A percentile compares a stretch with the other conserved stretches of the same genome.
Evolutionary conservation across 2,113 vertebrate genomes (phyloP).

Genomic region (Dasypus novemcinctus): DNA sequence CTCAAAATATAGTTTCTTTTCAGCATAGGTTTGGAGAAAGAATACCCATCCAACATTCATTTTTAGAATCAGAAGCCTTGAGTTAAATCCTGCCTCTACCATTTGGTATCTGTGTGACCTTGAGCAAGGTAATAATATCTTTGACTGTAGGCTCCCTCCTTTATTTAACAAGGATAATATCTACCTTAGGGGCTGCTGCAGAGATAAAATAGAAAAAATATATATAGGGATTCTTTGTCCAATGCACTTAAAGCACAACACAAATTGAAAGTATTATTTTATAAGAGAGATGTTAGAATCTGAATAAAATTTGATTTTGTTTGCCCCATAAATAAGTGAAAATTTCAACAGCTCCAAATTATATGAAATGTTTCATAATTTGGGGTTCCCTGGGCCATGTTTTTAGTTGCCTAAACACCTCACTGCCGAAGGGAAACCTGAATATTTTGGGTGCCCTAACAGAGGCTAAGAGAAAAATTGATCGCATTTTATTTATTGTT

Average conservation of each 20-base stretch:
- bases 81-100: neutral
- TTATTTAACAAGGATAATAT: neutral
- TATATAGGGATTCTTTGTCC: neutral
- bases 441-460: neutral
- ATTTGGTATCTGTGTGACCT: neutral
- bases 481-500: neutral
- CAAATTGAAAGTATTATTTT: neutral
- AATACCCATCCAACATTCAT: neutral
- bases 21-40: neutral
- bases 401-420: neutral
- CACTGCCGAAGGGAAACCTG: neutral
- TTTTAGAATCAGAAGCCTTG: neutral
- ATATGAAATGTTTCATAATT: constrained; percentile 20
- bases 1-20: neutral
- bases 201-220: neutral
- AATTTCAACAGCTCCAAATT: neutral
- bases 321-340: neutral
- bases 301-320: constrained; percentile 14
- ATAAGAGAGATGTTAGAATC: neutral
- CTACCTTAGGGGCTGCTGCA: neutral
- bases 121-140: neutral
- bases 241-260: neutral
- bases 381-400: neutral
- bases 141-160: neutral
- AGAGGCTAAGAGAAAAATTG: neutral